Evolutionary conservation across 2,888 invertebrate genomes (phyloP).

Genomic region (Pseudococcus viburni): DNA sequence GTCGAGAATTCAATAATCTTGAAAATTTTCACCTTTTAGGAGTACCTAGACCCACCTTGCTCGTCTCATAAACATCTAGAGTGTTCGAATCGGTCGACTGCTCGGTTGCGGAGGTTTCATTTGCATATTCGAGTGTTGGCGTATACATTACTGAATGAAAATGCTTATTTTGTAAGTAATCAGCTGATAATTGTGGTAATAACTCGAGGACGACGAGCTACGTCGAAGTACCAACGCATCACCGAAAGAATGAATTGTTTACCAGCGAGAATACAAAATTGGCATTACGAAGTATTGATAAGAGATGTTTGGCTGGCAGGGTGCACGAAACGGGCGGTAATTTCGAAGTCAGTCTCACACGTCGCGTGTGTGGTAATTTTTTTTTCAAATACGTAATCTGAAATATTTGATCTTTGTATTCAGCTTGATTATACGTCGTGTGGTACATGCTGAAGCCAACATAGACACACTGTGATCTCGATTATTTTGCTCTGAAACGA

Average conservation of each 20-base stretch:
- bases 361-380: not conserved
- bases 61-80: not conserved
- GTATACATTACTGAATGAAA: not conserved
- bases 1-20: not conserved
- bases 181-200: not conserved
- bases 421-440: not conserved
- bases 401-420: not conserved
- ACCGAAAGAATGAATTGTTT: not conserved
- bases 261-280: not conserved
- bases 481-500: not conserved
- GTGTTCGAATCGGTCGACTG: not conserved
- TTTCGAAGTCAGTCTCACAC: not conserved
- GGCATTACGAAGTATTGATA: not conserved
- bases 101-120: not conserved
- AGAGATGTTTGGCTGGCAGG: not conserved
- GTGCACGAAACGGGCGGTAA: not conserved
- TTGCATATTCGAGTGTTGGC: conserved; percentile 1
- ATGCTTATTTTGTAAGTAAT: not conserved
- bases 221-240: not conserved
- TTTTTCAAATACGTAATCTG: not conserved
- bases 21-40: not conserved
- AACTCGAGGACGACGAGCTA: not conserved
- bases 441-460: not conserved
- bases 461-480: not conserved
- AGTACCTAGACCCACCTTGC: not conserved